Conservation (phyloP, 2,888 invertebrate genomes). For the Fabriciana adippe region DNA sequence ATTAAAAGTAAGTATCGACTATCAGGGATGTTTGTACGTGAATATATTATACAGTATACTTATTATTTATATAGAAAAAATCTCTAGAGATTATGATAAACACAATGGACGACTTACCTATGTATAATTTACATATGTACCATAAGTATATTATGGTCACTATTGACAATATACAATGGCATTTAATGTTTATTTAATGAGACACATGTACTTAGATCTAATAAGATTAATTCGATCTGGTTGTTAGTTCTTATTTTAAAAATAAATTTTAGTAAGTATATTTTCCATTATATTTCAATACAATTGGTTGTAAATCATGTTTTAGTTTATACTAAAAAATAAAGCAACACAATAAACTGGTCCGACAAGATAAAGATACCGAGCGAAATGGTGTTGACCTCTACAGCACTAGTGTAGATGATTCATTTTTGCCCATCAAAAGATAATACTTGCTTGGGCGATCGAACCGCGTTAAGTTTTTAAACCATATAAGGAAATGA, state of each 20-base stretch:
- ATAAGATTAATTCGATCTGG: neutral
- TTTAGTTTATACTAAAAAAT: slow-evolving; percentile 37
- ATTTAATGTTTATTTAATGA: neutral
- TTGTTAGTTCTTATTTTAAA: neutral
- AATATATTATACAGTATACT: too few species aligned
- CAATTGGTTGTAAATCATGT: slow-evolving; percentile 4
- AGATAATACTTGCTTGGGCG: slow-evolving; percentile 53
- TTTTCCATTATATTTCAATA: neutral
- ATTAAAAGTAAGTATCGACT: neutral
- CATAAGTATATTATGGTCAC: neutral
- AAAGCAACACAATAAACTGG: slow-evolving; percentile 60
- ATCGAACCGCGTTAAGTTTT: slow-evolving; percentile 64
- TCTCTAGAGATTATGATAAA: slow-evolving; percentile 2
- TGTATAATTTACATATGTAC: neutral
- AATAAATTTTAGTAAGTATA: neutral
- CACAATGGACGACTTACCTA: neutral
- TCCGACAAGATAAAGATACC: slow-evolving; percentile 60
- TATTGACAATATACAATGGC: neutral
- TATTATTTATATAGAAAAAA: neutral
- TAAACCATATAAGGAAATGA: slow-evolving; percentile 74
- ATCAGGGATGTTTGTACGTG: neutral
- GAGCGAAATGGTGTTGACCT: slow-evolving; percentile 59
- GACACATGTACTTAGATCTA: neutral
- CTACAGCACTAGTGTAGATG: slow-evolving; percentile 56
- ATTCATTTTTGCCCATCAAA: slow-evolving; percentile 57